Base-by-base conservation (phyloP, 2,888 invertebrate genomes). In the Apamea crenata region DNA sequence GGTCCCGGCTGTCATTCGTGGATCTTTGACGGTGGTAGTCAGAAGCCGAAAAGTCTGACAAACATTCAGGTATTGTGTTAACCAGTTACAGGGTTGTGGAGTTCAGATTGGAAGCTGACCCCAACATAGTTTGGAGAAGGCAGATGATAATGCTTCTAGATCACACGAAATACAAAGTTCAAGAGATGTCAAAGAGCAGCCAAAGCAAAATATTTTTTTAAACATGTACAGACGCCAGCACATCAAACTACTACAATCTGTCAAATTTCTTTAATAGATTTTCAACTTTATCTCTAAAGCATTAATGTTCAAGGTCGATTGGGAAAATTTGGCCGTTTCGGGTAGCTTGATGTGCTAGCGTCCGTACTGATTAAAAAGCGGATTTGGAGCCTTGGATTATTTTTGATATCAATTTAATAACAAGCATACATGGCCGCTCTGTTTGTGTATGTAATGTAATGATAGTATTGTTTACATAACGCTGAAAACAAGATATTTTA, bases 401-500 rank as follows among this genome's bases (percentile, higher is more conserved):
- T 50, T 32, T n/a, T 18, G 53, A 75, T 81, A 65, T 77, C 12
- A 65, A 29, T 47, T n/a, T 29, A 82, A 67, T 10, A 67, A 68
- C 67, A 80, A 56, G 21, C 53, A 4, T 8, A 8, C 21, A 47
- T 32, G 14, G 12, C 40, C 40, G 40, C 69, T 59, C 59, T 84
- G 84, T 83, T 83, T 84, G 40, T 65, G 12, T 68, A 16, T 16
- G 5, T 36, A 40, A 16, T 32, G 59, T 14, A 29, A 14, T 29
- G 71, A 73, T 84, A 82, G 12, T n/a, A 0, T 5, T 32, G 32
- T 72, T 68, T 77, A 69, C 36, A 32, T 56, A 56, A 69, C 1
- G 16, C 40, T 50, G 25, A 81, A 78, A 78, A 71, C 36, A 67
- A 84, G 29, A 67, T 53, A 44, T 16, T n/a, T 78, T 76, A 84